phyloP scores from a whole-genome alignment of 1,140 invertebrate genomes.

The Chymomyza costata region DNA sequence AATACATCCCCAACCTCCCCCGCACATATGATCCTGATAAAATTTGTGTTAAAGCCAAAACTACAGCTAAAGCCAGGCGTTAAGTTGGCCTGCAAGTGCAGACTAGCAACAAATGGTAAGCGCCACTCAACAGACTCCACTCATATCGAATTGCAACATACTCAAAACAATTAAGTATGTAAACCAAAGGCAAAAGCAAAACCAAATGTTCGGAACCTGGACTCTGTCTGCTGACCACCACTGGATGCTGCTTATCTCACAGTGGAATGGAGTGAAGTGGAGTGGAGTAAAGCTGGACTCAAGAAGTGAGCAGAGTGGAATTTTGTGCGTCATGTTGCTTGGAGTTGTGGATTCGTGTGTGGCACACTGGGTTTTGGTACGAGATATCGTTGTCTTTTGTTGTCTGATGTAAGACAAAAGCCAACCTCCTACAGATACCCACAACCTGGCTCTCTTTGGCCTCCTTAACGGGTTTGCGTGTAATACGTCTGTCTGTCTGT shows the following conservation, averaged over 20 bases:
- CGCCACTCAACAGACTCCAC: conserved; percentile 6
- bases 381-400: conserved; percentile 69
- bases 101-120: no score
- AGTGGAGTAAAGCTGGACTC: no score
- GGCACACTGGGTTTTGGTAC: conserved; percentile 30
- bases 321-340: conserved; percentile 61
- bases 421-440: conserved; percentile 21
- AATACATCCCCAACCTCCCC: no score
- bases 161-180: no score
- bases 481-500: conserved; percentile 36
- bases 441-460: background rate
- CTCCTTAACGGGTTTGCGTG: conserved; percentile 47
- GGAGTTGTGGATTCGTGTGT: conserved; percentile 41
- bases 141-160: conserved; percentile 65
- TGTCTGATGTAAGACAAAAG: conserved; percentile 26
- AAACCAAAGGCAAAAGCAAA: no score
- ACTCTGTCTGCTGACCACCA: conserved; percentile 8
- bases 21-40: conserved; percentile 18
- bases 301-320: conserved; percentile 30
- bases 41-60: conserved; percentile 17
- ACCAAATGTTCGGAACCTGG: conserved; percentile 50
- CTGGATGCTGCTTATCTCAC: background rate
- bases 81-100: conserved; percentile 34
- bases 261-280: no score
- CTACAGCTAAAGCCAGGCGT: conserved; percentile 26